Percentiles rank a stretch among this genome's conserved stretches.
These are phyloP conservation scores for Hemicordylus capensis DNA, from an alignment of 2,113 vertebrate species.

Conservation along the genomic window DNA sequence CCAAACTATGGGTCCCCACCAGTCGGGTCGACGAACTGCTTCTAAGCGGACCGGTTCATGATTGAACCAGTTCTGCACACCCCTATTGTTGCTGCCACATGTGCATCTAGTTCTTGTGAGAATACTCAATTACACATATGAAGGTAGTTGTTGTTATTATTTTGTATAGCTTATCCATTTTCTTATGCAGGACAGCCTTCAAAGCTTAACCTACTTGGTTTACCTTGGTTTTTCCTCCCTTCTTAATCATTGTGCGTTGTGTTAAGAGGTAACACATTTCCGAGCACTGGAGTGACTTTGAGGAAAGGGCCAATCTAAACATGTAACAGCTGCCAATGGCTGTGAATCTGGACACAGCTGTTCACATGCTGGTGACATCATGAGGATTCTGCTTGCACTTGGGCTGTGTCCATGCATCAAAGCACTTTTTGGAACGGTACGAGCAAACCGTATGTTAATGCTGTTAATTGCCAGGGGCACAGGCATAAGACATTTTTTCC, in stretches of 20 bases:
- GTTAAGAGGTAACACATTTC: not conserved
- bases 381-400: not conserved
- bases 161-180: not conserved
- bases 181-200: not conserved
- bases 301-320: conserved; percentile 5
- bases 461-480: too few relatives aligned
- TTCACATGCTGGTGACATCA: not conserved
- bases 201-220: not conserved
- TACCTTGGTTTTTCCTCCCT: not conserved
- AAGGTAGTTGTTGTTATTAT: too few relatives aligned
- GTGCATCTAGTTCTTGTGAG: not conserved
- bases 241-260: not conserved
- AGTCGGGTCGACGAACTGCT: too few relatives aligned
- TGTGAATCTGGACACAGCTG: not conserved
- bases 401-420: not conserved
- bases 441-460: too few relatives aligned
- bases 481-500: too few relatives aligned
- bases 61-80: too few relatives aligned
- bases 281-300: not conserved
- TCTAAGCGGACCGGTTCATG: too few relatives aligned
- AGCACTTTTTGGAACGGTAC: not conserved
- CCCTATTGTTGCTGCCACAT: too few relatives aligned
- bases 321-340: not conserved
- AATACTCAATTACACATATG: not conserved
- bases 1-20: too few relatives aligned